phyloP scores from a whole-genome alignment of 2,888 invertebrate genomes.

The Cephus spinipes region DNA sequence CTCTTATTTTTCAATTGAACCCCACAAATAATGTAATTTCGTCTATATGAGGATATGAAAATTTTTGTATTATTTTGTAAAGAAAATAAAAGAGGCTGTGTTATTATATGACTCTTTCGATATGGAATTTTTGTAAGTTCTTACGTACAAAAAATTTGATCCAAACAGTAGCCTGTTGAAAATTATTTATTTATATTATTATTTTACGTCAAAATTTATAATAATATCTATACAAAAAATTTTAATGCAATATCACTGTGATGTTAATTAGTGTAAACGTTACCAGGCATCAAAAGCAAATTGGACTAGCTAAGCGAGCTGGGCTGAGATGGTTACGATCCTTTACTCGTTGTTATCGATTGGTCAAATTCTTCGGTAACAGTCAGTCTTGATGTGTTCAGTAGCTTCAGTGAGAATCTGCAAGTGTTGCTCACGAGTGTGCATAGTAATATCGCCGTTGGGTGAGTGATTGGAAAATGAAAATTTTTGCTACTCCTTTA shows the following conservation, averaged over 20 bases:
- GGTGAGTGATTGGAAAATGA: too few relatives aligned
- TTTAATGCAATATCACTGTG: conserved; percentile 34
- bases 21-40: not conserved
- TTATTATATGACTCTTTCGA: too few relatives aligned
- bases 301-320: conserved; percentile 75
- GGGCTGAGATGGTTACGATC: conserved; percentile 60
- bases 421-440: conserved; percentile 22
- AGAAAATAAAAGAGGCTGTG: too few relatives aligned
- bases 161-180: too few relatives aligned
- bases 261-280: not conserved
- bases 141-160: too few relatives aligned
- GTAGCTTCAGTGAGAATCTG: not conserved
- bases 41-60: not conserved
- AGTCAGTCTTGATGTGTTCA: not conserved
- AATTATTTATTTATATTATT: too few relatives aligned
- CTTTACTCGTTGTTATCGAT: conserved; percentile 9
- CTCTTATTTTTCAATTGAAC: not conserved
- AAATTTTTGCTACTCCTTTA: too few relatives aligned
- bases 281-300: conserved; percentile 70
- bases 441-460: conserved; percentile 15
- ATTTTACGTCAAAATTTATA: too few relatives aligned
- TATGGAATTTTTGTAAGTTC: too few relatives aligned
- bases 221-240: not conserved
- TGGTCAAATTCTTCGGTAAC: conserved; percentile 3
- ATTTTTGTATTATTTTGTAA: too few relatives aligned